Evolutionary conservation across 2,797 vertebrate species (phyloP), one percentile per base, ranked within the genome.

Genomic region (Glossophaga mutica): DNA sequence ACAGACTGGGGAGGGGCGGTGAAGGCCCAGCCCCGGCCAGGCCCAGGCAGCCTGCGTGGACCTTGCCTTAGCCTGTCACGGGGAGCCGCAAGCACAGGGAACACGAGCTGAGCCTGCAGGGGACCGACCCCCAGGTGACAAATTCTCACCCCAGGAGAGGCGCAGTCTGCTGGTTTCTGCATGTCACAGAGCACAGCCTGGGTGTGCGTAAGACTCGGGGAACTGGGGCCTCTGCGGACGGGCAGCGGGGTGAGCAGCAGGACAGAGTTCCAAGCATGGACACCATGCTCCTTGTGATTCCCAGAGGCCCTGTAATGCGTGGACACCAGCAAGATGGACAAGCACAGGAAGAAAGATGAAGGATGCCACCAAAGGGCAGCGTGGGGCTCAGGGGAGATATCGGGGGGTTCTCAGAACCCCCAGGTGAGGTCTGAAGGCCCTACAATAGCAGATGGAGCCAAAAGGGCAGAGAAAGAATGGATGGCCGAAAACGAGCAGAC

Each of bases 1-100:
- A 42, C 1, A 12, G 14, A 39, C 1, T 0, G 18, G 0, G 11
- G 7, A 7, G 34, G 34, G 6, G 4, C 0, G 21, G 7, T 1
- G 18, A 16, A 37, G 26, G 12, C n/a, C 26, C 48, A 15, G 59
- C 21, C 52, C 55, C 24, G 7, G 22, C 44, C 29, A 2, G 21
- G 10, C 29, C 42, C 86, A 3, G 29, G 52, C 95, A 26, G 32
- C 4, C 0, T 3, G 21, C 22, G 3, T 24, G 2, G 32, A 19
- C 10, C 22, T 3, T 0, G 9, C 39, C 68, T 44, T 48, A 1
- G 21, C 52, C 73, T 14, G 0, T 8, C 52, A 4, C 1, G 0
- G 21, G 32, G 34, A 4, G 18, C 71, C 12, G 34, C 29, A 24
- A 71, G 42, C 15, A 26, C 42, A 1, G 21, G 29, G 1, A 32